Percentiles rank a stretch among this genome's conserved stretches.
Conservation (phyloP, 2,797 vertebrate genomes). For the Mus spretus region DNA sequence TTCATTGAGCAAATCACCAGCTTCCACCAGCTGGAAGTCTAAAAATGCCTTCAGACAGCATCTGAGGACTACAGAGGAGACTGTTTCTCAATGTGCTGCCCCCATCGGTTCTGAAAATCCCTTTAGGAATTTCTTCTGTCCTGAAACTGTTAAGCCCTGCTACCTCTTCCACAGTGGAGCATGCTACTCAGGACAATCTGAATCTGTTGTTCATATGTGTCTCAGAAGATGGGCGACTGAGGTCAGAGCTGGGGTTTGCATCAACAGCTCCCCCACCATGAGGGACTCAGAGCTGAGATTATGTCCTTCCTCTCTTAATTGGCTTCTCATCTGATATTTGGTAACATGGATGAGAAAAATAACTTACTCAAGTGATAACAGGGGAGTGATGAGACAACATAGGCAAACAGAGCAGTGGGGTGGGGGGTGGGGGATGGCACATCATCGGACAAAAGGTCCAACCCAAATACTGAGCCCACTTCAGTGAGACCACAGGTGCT, state of each 20-base stretch:
- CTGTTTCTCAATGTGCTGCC: neutral
- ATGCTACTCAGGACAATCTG: neutral
- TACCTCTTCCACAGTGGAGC: neutral
- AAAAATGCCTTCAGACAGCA: neutral
- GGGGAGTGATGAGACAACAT: neutral
- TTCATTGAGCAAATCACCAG: neutral
- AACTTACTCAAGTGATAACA: neutral
- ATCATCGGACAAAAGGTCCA: fast-evolving
- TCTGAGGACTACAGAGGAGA: neutral
- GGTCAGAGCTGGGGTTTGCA: neutral
- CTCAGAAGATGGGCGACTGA: neutral
- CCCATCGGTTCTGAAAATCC: neutral
- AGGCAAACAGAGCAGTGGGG: neutral
- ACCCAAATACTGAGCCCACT: fast-evolving
- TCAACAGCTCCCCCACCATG: too few relatives aligned
- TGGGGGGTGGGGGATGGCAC: fast-evolving
- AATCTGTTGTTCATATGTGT: neutral
- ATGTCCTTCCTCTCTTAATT: neutral
- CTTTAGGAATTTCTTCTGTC: neutral
- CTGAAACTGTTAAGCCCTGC: neutral
- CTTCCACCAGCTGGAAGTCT: neutral
- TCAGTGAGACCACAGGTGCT: fast-evolving
- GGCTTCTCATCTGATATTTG: neutral
- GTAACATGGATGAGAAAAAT: neutral
- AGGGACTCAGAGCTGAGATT: neutral